Percentiles rank a stretch among this genome's conserved stretches.
Conservation (phyloP, 2,113 vertebrate species). For the Pteronura brasiliensis region DNA sequence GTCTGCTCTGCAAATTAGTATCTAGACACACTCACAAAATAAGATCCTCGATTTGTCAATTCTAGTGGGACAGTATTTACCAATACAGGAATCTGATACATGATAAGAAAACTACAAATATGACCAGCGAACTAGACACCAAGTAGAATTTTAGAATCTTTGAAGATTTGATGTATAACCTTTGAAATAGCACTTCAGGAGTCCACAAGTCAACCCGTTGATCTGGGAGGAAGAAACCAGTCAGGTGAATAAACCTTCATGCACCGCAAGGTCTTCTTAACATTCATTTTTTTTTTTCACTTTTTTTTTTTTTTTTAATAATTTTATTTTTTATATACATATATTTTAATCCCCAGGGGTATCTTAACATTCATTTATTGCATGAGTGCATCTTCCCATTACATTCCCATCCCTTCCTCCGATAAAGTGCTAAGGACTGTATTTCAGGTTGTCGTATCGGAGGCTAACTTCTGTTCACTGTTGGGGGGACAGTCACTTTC, state of each 20-base stretch:
- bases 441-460: conserved; percentile 65
- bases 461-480: conserved; percentile 57
- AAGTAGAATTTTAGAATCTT: not conserved
- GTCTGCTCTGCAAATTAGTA: not conserved
- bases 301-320: too few relatives aligned
- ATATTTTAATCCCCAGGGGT: too few relatives aligned
- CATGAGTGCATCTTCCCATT: conserved; percentile 79
- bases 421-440: conserved; percentile 63
- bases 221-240: conserved; percentile 75
- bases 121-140: not conserved
- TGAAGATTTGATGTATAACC: not conserved
- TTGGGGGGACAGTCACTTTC: not conserved
- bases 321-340: too few relatives aligned
- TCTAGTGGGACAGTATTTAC: not conserved
- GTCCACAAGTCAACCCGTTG: conserved; percentile 61
- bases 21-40: not conserved
- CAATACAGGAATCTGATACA: not conserved
- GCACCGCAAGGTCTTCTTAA: conserved; percentile 70
- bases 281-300: too few relatives aligned
- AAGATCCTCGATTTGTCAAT: not conserved
- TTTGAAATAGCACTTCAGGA: not conserved
- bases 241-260: conserved; percentile 81
- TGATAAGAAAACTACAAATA: not conserved
- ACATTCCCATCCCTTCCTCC: conserved; percentile 64
- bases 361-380: conserved; percentile 82